Evolutionary conservation across 2,797 vertebrate species (phyloP).

Genomic region (Myiotriccus ornatus): DNA sequence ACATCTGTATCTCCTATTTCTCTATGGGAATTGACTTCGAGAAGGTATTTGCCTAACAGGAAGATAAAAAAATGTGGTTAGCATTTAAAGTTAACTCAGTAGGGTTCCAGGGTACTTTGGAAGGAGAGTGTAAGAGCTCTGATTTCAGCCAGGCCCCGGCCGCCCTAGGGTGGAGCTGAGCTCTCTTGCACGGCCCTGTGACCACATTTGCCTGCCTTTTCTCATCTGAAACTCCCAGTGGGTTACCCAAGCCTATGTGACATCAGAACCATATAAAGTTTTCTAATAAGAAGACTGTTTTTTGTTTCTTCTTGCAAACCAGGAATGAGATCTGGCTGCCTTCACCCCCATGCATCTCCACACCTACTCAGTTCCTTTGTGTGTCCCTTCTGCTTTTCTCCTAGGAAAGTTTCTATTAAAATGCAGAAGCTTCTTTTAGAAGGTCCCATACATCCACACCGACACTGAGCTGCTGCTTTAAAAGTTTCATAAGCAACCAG

Average conservation of each 20-base stretch:
- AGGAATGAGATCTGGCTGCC: neutral
- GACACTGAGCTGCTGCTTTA: neutral
- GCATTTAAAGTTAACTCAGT: neutral
- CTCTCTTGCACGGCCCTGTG: neutral
- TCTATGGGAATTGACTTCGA: neutral
- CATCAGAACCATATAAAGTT: neutral
- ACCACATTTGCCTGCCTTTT: neutral
- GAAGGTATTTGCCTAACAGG: conserved; percentile 1
- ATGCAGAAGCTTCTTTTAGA: neutral
- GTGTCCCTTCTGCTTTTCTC: neutral
- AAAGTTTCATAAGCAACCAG: neutral
- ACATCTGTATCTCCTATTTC: neutral
- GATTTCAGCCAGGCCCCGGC: neutral
- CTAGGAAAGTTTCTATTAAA: neutral
- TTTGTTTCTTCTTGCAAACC: neutral
- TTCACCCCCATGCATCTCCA: neutral
- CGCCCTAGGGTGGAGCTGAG: neutral
- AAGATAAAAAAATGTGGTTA: neutral
- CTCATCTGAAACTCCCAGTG: neutral
- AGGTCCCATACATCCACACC: neutral
- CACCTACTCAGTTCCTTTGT: neutral
- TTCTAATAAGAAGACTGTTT: neutral
- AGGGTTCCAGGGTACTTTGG: neutral
- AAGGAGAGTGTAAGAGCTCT: neutral
- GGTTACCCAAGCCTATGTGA: neutral